Evolutionary conservation across 2,797 vertebrate genomes (phyloP), one percentile per base, ranked within the genome.

Genomic region (Muraenolepis orangiensis): DNA sequence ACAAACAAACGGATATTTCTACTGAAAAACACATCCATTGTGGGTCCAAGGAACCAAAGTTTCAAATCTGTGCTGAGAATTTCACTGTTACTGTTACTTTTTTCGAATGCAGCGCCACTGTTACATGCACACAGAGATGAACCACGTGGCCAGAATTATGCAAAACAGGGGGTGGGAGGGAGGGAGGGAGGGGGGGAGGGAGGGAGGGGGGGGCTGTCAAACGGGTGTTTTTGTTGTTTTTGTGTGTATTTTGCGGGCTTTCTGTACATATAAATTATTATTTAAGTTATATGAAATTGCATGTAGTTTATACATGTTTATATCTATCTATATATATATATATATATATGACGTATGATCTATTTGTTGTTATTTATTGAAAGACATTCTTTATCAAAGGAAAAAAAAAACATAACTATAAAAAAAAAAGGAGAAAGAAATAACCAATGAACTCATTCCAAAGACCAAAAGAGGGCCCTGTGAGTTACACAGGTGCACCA

Each of bases 201-300:
- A 36, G 16, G 31, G 46, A 46, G 29, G 31, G 51, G 16, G 31
- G 46, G 66, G 29, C 38, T 73, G 42, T 40, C 1, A 13, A 12
- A 20, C 12, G n/a, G 20, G 76, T 42, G 26, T 14, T 69, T 36
- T 42, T 42, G 26, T 14, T 69, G 28, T 42, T 28, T 70, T 32
- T 46, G 78, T 78, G 83, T 71, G 78, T 70, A 78, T 29, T 36
- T 30, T 6, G 64, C 14, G 80, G 79, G 78, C 82, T 71, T 77
- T 84, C 83, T 93, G 91, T 93, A 93, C 91, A 95, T 96, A 98
- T 99, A 98, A 99, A 95, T 99, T 98, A 96, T 96, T 96, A 96
- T 96, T 98, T 99, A 99, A 99, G 95, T 98, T 99, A 99, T 98
- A 96, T 93, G 91, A 96, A 97, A 96, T n/a, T 96, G 96, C 96